Base-by-base conservation (phyloP, 2,888 invertebrate genomes). In the Ophraella communa region DNA sequence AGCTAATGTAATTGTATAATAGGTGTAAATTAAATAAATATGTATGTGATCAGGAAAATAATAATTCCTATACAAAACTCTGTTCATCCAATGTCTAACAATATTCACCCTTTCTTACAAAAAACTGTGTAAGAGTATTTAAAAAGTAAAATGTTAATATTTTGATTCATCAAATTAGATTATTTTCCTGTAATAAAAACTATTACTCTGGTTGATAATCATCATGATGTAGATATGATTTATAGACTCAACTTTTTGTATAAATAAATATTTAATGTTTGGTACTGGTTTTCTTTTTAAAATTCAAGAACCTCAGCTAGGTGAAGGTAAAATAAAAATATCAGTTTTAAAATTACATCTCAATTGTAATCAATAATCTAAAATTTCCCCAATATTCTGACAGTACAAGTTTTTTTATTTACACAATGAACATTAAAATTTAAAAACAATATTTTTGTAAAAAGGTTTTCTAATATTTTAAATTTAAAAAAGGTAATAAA, bases 201-300 rank as follows among this genome's bases (percentile, higher is more conserved):
- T 62, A 51, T 52, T 30, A 62, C 51, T 62, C 56, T 56, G 62
- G 56, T 62, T 64, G 60, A 60, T 64, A 60, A 63, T 65, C 62
- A 65, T 60, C 54, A 70, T 63, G 53, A 71, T 71, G 73, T 73
- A 73, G 73, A 73, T 73, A 73, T 73, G 70, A 73, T 73, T 73
- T 72, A 72, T 73, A 73, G 73, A 69, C 64, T 72, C 70, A 67
- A 72, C 69, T 73, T 73, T 73, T 73, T 73, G 72, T 73, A 72
- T 73, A 73, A 73, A 73, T 73, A 72, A 73, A 73, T 60, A 60
- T 60, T 60, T 60, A 60, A 65, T 68, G 71, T 70, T 71, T 60
- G 21, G 7, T 18, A 10, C 33, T 52, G 42, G 51, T 39, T 17
- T 42, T 45, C 20, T 20, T 23, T 18, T n/a, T n/a, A n/a, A n/a